Evolutionary conservation across 2,888 invertebrate genomes (phyloP).

Genomic region (Allolobophora icterica): DNA sequence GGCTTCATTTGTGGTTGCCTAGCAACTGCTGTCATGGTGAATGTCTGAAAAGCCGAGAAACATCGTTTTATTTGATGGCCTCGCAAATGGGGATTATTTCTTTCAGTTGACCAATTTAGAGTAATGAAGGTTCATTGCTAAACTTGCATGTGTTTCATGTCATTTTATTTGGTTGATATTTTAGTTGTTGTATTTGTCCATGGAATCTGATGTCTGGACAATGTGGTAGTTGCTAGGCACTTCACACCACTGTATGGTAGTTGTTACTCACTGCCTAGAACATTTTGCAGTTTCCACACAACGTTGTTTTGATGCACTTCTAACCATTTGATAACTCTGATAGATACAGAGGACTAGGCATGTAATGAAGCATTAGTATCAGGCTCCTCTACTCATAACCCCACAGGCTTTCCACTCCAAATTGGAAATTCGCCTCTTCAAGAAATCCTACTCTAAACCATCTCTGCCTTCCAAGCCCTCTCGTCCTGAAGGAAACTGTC

Average conservation of each 20-base stretch:
- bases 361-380: not conserved
- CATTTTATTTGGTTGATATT: not conserved
- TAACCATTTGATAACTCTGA: not conserved
- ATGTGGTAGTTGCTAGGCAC: not conserved
- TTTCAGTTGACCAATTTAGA: not conserved
- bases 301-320: conserved; percentile 14
- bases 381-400: no score
- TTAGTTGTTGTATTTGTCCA: not conserved
- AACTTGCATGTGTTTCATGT: not conserved
- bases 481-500: no score
- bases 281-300: not conserved
- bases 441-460: no score
- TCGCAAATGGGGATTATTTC: not conserved
- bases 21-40: not conserved
- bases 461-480: no score
- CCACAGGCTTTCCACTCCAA: no score
- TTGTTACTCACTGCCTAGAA: not conserved
- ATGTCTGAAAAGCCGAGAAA: not conserved
- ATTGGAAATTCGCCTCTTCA: no score
- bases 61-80: not conserved
- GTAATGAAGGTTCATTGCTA: not conserved
- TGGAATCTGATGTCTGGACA: not conserved
- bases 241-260: not conserved
- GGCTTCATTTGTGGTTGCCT: conserved; percentile 22
- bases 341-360: not conserved